Evolutionary conservation across 2,113 vertebrate species (phyloP).

Genomic region (Himantopus leucocephalus): DNA sequence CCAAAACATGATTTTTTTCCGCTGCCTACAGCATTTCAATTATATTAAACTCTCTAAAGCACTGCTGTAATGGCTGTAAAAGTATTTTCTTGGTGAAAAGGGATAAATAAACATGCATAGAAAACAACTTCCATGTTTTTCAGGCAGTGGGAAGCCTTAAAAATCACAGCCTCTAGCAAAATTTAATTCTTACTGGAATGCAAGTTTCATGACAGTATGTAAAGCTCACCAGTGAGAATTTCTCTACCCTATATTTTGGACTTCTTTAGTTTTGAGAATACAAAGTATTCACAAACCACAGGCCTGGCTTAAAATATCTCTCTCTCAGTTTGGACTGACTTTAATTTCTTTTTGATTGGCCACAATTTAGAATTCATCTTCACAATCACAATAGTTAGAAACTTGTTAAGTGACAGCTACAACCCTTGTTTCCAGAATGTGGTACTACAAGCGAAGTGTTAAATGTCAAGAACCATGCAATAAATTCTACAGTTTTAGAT

Average conservation of each 20-base stretch:
- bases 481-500: background rate
- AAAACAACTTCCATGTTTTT: background rate
- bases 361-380: background rate
- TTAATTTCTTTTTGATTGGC: background rate
- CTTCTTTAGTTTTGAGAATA: background rate
- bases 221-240: background rate
- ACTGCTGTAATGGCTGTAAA: conserved; percentile 38
- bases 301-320: background rate
- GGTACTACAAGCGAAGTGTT: background rate
- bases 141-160: background rate
- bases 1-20: background rate
- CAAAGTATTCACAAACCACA: background rate
- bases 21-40: conserved; percentile 54
- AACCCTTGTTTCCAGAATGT: background rate
- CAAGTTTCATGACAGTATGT: background rate
- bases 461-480: background rate
- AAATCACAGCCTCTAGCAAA: background rate
- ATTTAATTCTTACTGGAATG: conserved; percentile 12
- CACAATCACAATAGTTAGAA: background rate
- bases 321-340: background rate
- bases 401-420: background rate
- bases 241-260: background rate
- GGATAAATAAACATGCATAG: conserved; percentile 48
- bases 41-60: conserved; percentile 53
- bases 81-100: conserved; percentile 37